phyloP scores from a whole-genome alignment of 2,113 vertebrate genomes.

The Hipposideros armiger region DNA sequence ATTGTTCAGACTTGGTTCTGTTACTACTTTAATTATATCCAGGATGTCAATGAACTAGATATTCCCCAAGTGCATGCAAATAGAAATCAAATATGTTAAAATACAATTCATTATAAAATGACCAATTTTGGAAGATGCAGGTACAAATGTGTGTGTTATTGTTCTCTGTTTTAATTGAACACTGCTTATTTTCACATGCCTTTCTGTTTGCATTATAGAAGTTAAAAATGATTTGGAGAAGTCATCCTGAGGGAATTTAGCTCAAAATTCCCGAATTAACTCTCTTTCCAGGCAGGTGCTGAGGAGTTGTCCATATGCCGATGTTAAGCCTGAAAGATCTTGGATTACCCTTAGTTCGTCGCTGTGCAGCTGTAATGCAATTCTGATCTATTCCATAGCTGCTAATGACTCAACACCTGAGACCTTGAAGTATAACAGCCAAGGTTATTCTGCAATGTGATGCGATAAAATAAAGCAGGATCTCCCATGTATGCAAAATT shows the following conservation, averaged over 20 bases:
- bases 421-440: slow-evolving; percentile 84
- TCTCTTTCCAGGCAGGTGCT: slow-evolving; percentile 66
- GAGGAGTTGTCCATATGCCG: slow-evolving; percentile 85
- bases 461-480: slow-evolving; percentile 74
- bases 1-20: slow-evolving; percentile 64
- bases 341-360: slow-evolving; percentile 84
- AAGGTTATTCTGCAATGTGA: slow-evolving; percentile 86
- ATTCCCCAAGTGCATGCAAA: slow-evolving; percentile 72
- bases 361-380: slow-evolving; percentile 77
- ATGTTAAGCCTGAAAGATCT: slow-evolving; percentile 86
- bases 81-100: slow-evolving; percentile 82
- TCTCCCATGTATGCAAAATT: slow-evolving; percentile 76
- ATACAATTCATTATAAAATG: slow-evolving; percentile 78
- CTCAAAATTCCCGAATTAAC: slow-evolving; percentile 82
- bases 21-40: slow-evolving; percentile 80
- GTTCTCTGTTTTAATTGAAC: slow-evolving; percentile 69
- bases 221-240: slow-evolving; percentile 81
- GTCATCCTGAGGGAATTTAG: slow-evolving; percentile 73
- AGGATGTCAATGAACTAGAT: slow-evolving; percentile 56
- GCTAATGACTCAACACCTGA: slow-evolving; percentile 84
- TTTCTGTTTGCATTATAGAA: slow-evolving; percentile 59
- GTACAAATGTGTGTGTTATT: slow-evolving; percentile 80
- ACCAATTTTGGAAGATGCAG: slow-evolving; percentile 65
- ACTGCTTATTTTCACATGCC: slow-evolving; percentile 51
- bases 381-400: slow-evolving; percentile 77